Conservation (phyloP, 1,140 invertebrate species). For the Aricia agestis region DNA sequence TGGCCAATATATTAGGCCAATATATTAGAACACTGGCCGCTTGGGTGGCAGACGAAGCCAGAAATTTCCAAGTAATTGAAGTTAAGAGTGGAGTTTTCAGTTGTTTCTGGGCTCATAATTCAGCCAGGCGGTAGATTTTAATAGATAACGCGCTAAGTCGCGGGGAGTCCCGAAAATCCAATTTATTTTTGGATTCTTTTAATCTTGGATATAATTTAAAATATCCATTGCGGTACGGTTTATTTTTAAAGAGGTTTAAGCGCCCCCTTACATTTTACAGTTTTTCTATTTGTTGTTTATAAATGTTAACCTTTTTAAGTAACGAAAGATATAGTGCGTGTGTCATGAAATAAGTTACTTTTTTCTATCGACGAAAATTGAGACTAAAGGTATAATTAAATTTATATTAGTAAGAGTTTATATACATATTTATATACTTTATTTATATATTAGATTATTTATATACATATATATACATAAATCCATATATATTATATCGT, state of each 20-base stretch:
- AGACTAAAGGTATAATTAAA: no score
- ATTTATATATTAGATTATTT: no score
- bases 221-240: background rate
- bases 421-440: no score
- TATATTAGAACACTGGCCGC: background rate
- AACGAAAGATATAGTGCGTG: no score
- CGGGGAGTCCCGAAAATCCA: background rate
- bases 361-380: no score
- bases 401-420: no score
- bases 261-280: no score
- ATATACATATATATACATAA: no score
- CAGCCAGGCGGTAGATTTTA: background rate
- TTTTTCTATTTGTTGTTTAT: no score
- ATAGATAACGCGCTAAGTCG: background rate
- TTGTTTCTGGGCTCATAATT: background rate
- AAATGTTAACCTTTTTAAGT: no score
- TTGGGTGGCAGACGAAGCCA: background rate
- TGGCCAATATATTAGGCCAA: background rate
- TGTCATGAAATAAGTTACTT: no score
- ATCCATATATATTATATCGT: no score
- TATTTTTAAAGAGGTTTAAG: background rate
- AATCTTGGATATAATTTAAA: background rate
- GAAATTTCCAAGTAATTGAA: background rate
- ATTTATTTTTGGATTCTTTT: background rate
- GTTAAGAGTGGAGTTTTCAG: background rate